Conservation (phyloP, 2,888 invertebrate genomes). For the Ichneumoninae sp. region DNA sequence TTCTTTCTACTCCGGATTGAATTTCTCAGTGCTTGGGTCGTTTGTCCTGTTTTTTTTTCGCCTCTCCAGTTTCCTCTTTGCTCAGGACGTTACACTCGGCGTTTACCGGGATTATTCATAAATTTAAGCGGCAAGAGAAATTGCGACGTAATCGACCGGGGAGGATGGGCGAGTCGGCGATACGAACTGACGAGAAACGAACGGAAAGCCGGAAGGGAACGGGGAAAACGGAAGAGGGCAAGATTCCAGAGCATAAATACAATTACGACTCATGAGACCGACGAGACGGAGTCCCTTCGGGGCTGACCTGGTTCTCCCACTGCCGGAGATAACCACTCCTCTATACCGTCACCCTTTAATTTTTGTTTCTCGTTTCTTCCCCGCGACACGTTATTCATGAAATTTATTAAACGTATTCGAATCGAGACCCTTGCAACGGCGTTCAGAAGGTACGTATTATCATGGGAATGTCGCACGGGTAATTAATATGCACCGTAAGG, state of each 20-base stretch:
- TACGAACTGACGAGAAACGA: slow-evolving; percentile 4
- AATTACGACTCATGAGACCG: slow-evolving; percentile 64
- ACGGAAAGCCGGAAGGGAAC: slow-evolving; percentile 12
- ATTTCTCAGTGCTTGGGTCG: slow-evolving; percentile 10
- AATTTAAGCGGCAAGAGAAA: slow-evolving; percentile 58
- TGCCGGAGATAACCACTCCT: slow-evolving; percentile 30
- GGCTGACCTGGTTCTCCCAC: slow-evolving; percentile 59
- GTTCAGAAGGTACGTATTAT: too few relatives aligned
- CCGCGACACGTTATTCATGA: not conserved
- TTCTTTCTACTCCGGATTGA: slow-evolving; percentile 14
- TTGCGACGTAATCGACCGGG: slow-evolving; percentile 61
- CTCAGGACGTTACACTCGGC: slow-evolving; percentile 18
- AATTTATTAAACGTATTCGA: not conserved
- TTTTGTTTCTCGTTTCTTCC: not conserved
- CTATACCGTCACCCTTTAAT: not conserved
- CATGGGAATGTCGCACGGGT: too few relatives aligned
- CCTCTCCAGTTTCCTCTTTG: slow-evolving; percentile 9
- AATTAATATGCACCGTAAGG: not conserved
- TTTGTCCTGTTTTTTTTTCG: not conserved
- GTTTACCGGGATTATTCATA: slow-evolving; percentile 58
- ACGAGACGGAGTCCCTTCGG: slow-evolving; percentile 60
- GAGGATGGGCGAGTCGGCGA: not conserved
- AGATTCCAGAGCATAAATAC: slow-evolving; percentile 64
- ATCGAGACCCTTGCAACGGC: not conserved
- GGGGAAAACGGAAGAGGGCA: slow-evolving; percentile 26